Percentiles rank a stretch among this genome's conserved stretches.
Conservation (phyloP, 2,797 vertebrate species). For the Argyrosomus regius region DNA sequence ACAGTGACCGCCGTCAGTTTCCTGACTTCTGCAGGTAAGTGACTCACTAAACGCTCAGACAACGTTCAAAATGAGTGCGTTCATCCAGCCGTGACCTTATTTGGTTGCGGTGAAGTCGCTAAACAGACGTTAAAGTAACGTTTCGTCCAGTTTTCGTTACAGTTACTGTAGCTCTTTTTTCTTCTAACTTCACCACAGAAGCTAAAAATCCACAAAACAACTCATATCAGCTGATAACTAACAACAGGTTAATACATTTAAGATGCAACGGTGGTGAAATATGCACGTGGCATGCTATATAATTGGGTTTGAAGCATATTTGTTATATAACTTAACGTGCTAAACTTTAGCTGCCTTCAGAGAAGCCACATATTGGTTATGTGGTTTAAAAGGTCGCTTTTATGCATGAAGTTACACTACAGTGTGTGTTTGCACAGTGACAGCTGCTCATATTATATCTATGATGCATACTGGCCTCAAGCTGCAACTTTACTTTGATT, state of each 20-base stretch:
- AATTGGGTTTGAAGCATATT: too few species aligned
- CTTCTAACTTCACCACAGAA: too few species aligned
- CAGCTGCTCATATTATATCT: background rate
- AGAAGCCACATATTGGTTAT: background rate
- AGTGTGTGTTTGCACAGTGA: background rate
- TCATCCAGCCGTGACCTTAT: too few species aligned
- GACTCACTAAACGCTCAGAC: too few species aligned
- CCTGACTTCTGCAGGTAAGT: slow-evolving; percentile 59
- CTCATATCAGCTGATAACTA: slow-evolving; percentile 5
- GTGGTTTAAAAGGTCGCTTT: background rate
- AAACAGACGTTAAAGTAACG: background rate
- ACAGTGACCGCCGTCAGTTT: background rate
- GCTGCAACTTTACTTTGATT: background rate
- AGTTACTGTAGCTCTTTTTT: background rate
- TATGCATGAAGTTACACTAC: background rate
- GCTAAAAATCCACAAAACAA: background rate
- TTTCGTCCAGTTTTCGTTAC: background rate
- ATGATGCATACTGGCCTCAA: background rate
- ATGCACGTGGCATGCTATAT: background rate
- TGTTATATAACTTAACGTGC: background rate
- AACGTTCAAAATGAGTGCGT: too few species aligned
- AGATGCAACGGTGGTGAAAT: background rate
- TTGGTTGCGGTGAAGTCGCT: background rate
- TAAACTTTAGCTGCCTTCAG: background rate
- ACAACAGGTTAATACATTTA: background rate